Percentiles rank a stretch among this genome's conserved stretches.
Evolutionary conservation across 2,113 vertebrate genomes (phyloP).

Genomic region (Clinocottus analis): DNA sequence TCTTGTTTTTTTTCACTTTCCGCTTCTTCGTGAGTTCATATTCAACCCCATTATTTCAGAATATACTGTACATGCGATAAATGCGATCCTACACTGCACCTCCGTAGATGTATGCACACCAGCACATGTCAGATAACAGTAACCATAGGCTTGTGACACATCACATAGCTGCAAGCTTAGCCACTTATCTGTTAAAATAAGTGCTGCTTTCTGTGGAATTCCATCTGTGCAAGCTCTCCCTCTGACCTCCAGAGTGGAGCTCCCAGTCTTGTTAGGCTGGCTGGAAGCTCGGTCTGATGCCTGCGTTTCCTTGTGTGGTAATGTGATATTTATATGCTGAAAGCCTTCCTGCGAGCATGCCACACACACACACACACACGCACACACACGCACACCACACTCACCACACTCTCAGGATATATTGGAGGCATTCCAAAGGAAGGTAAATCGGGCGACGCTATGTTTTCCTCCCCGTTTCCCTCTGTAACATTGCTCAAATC

Average conservation of each 20-base stretch:
- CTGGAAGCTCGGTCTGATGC: constrained; percentile 78
- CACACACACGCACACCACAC: constrained; percentile 41
- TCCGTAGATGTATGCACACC: constrained; percentile 32
- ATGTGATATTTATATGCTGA: constrained; percentile 87
- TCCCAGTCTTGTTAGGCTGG: constrained; percentile 77
- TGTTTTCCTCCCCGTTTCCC: constrained; percentile 46
- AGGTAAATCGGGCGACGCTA: constrained; percentile 65
- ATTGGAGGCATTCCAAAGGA: constrained; percentile 80
- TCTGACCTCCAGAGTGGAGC: constrained; percentile 75
- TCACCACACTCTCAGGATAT: constrained; percentile 60
- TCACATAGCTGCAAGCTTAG: constrained; percentile 56
- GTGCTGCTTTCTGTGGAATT: constrained; percentile 74
- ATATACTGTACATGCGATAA: background rate
- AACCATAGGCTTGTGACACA: constrained; percentile 52
- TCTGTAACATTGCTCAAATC: constrained; percentile 55
- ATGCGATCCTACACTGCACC: background rate
- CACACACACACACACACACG: constrained; percentile 62
- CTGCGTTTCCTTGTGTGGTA: constrained; percentile 84
- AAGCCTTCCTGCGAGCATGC: constrained; percentile 78
- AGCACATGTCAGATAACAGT: constrained; percentile 48
- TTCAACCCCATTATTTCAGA: background rate
- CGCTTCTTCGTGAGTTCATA: background rate
- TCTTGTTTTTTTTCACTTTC: background rate
- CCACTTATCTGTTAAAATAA: constrained; percentile 73
- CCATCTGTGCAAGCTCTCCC: constrained; percentile 70